Conservation (phyloP, 2,888 invertebrate genomes). For the Galerucella calmariensis region DNA sequence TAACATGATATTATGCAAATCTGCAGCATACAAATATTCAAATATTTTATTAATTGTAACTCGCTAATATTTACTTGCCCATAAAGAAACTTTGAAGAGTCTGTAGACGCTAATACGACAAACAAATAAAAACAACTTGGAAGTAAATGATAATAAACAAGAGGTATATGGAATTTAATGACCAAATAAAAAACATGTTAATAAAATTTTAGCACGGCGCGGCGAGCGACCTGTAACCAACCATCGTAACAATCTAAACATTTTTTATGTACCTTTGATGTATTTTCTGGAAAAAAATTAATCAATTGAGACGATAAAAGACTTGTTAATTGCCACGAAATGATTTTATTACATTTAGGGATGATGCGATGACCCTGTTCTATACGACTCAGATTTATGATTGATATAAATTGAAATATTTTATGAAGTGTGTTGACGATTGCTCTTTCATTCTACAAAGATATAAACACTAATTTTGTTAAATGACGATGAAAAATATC, state of each 20-base stretch:
- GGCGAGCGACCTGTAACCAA: slow-evolving; percentile 5
- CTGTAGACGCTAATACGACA: slow-evolving; percentile 16
- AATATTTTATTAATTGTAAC: slow-evolving; percentile 5
- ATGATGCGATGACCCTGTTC: slow-evolving; percentile 24
- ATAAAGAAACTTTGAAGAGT: slow-evolving; percentile 27
- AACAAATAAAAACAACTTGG: slow-evolving; percentile 31
- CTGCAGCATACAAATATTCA: background rate
- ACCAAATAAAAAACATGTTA: slow-evolving; percentile 32
- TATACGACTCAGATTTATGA: slow-evolving; percentile 21
- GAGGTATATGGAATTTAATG: slow-evolving; percentile 30
- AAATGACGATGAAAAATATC: background rate
- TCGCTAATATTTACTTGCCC: slow-evolving; percentile 16
- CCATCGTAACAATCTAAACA: slow-evolving; percentile 10
- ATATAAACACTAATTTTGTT: background rate
- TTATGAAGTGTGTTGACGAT: slow-evolving; percentile 8
- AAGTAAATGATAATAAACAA: slow-evolving; percentile 33
- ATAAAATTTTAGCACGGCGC: slow-evolving; percentile 28
- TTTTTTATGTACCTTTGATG: slow-evolving; percentile 25
- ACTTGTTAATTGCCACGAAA: slow-evolving; percentile 24
- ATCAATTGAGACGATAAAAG: slow-evolving; percentile 25
- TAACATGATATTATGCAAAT: background rate
- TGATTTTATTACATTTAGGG: slow-evolving; percentile 30
- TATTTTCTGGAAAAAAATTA: slow-evolving; percentile 29
- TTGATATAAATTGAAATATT: slow-evolving; percentile 25
- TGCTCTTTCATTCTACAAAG: background rate